Evolutionary conservation across 2,888 invertebrate genomes (phyloP).

Genomic region (Drosophila testacea): DNA sequence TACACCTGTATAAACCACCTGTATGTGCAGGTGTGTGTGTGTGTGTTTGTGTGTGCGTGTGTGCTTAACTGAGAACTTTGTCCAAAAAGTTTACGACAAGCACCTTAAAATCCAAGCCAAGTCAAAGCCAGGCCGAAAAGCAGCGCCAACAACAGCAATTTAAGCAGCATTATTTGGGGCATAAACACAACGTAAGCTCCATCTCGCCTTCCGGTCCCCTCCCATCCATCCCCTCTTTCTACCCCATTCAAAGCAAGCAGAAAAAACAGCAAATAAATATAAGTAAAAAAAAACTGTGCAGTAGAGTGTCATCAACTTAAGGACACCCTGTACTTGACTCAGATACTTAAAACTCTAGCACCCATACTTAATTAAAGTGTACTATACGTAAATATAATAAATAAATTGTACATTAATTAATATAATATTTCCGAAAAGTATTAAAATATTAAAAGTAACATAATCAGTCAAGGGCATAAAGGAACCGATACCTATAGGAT

Average conservation of each 20-base stretch:
- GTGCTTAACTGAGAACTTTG: slow-evolving; percentile 39
- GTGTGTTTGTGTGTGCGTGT: slow-evolving; percentile 2
- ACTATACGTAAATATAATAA: too few relatives aligned
- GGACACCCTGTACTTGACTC: neutral
- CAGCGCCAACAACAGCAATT: slow-evolving; percentile 44
- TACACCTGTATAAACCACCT: slow-evolving; percentile 55
- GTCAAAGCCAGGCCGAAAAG: neutral
- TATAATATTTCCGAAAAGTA: too few relatives aligned
- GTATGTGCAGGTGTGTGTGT: slow-evolving; percentile 8
- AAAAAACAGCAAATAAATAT: slow-evolving; percentile 17
- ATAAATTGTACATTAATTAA: too few relatives aligned
- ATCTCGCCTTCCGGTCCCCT: neutral
- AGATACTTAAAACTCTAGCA: too few relatives aligned
- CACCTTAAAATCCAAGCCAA: slow-evolving; percentile 57
- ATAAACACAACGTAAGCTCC: slow-evolving; percentile 52
- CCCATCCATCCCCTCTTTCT: too few relatives aligned
- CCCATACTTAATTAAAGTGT: too few relatives aligned
- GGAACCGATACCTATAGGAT: too few relatives aligned
- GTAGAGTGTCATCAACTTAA: neutral
- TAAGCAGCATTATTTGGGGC: slow-evolving; percentile 63
- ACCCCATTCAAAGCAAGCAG: neutral
- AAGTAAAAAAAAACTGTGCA: neutral
- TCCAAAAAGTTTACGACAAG: slow-evolving; percentile 54
- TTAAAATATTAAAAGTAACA: too few relatives aligned
- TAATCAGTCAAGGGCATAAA: too few relatives aligned